These are phyloP conservation scores for Amphimallon solstitiale DNA, from an alignment of 2,888 invertebrate genomes.

Conservation along the genomic window DNA sequence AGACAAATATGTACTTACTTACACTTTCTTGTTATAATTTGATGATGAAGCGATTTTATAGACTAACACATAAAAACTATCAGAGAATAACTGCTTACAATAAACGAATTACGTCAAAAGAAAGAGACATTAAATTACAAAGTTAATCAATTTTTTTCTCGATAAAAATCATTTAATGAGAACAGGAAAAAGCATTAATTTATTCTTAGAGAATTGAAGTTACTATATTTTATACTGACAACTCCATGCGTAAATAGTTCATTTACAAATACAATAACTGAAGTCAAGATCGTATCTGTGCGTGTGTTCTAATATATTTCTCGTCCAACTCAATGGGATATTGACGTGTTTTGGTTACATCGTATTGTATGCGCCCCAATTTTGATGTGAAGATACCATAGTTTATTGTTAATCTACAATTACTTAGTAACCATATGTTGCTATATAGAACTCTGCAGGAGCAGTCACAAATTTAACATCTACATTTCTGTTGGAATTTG, in stretches of 20 bases:
- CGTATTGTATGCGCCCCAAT: slow-evolving; percentile 38
- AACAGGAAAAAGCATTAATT: too few species aligned
- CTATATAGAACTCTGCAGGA: slow-evolving; percentile 31
- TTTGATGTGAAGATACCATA: slow-evolving; percentile 41
- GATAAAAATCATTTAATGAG: too few species aligned
- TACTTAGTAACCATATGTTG: slow-evolving; percentile 37
- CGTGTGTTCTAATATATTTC: slow-evolving; percentile 34
- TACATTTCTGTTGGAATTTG: slow-evolving; percentile 40
- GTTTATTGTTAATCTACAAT: slow-evolving; percentile 43
- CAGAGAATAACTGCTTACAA: too few species aligned
- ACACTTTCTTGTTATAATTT: too few species aligned
- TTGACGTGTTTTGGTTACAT: slow-evolving; percentile 43
- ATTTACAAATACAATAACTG: not conserved
- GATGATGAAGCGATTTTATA: too few species aligned
- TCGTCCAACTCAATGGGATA: slow-evolving; percentile 29
- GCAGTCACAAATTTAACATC: slow-evolving; percentile 44
- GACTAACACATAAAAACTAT: too few species aligned
- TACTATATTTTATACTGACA: slow-evolving; percentile 16
- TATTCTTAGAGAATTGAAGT: too few species aligned
- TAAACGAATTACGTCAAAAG: too few species aligned
- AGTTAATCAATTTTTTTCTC: too few species aligned
- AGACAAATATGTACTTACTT: too few species aligned
- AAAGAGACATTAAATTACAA: too few species aligned
- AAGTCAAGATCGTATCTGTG: slow-evolving; percentile 15
- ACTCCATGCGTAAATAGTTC: slow-evolving; percentile 14